Evolutionary conservation across 2,113 vertebrate genomes (phyloP), one percentile per base, ranked within the genome.

Genomic region (Dipodomys ordii): DNA sequence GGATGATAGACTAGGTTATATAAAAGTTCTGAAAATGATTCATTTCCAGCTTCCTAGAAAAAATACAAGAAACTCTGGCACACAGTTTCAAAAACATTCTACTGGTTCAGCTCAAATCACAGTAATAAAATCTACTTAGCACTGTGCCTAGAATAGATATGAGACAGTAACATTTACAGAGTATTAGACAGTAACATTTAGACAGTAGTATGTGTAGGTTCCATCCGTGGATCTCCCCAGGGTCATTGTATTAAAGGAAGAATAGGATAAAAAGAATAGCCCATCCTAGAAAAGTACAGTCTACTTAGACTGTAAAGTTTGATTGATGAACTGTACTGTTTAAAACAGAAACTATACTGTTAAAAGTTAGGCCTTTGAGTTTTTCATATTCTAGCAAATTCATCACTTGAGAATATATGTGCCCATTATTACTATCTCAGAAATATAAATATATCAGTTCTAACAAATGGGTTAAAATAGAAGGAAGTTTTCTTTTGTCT

Each of bases 21-120:
- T 87, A 93, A 88, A 93, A 94, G 27, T 93, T 77, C 74, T 93
- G 62, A 94, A 88, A 87, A 90, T 83, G 84, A 93, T 92, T 93
- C 81, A 69, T 60, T 87, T 84, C 32, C 13, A 62, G 53, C 64
- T 94, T 94, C 91, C 72, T 77, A 74, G 77, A 72, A 91, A 87
- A 96, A 88, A 71, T 25, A 49, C 13, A 73, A 89, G 80, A 87
- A 91, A 92, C 20, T 87, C 90, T 89, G 94, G 92, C 78, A 92
- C 80, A 87, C n/a, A 73, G 23, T 87, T 91, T 95, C 68, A 89
- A 87, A 95, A 94, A 65, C 35, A 78, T 94, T 82, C 78, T 88
- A 68, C 69, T n/a, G 72, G 69, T 57, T 87, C 19, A 8, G 64
- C 72, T 93, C 67, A 94, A 94, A 57, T 76, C 69, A 92, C 67